Evolutionary conservation across 2,797 vertebrate species (phyloP), one percentile per base, ranked within the genome.

Genomic region (Acanthopagrus latus): DNA sequence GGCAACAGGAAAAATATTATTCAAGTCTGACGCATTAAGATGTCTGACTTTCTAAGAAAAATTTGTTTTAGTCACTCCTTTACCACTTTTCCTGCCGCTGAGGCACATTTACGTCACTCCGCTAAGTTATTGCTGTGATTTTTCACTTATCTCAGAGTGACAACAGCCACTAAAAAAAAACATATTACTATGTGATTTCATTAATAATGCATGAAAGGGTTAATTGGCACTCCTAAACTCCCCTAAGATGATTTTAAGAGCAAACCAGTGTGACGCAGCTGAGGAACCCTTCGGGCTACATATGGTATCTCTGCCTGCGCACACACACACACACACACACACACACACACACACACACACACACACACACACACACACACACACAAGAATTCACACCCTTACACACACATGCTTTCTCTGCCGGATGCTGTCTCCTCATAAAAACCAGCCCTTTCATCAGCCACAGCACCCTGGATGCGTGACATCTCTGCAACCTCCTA

Each of bases 401-500:
- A 57, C 51, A 60, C 68, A 25, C 72, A 76, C 41, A 72, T 43
- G 38, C 57, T 67, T 52, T 52, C 71, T 64, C 27, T 73, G 83
- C 48, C 59, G 57, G 55, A 76, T 74, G 74, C 68, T 51, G 77
- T 81, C 79, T 84, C 46, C 83, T 82, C 72, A 71, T 74, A 85
- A 89, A 33, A 78, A 71, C 57, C 62, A 57, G 51, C 64, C 65
- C 66, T 74, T 78, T 83, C 78, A 82, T 84, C 83, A 83, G 63
- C 74, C 65, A 18, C 27, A 4, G 44, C 69, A 65, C 80, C 85
- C 78, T 81, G 64, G 87, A 78, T 69, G 57, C 43, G 63, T 81
- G 71, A 82, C 68, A 86, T 74, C 74, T 82, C 69, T 46, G 41
- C 71, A 71, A 48, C 75, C 89, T 78, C 89, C 85, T 33, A 55